These are phyloP conservation scores for Tylochromis polylepis DNA, from an alignment of 2,113 vertebrate species.

Conservation along the genomic window DNA sequence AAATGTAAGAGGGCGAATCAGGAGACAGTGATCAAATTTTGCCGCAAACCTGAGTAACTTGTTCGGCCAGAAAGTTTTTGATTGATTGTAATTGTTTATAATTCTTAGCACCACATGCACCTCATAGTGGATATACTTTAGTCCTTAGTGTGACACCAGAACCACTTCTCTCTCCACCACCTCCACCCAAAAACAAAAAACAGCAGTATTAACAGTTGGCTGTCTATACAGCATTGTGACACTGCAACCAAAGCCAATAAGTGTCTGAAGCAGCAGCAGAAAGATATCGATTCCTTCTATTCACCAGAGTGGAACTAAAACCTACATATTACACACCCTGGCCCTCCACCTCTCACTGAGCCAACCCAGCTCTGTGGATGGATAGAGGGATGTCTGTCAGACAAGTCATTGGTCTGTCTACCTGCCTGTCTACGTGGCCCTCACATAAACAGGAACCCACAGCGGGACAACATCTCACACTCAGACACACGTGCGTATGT, in stretches of 20 bases:
- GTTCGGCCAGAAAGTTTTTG: neutral
- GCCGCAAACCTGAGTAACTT: neutral
- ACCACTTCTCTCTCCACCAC: neutral
- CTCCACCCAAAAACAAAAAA: conserved; percentile 7
- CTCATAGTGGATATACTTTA: conserved; percentile 15
- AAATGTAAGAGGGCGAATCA: neutral
- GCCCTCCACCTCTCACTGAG: conserved; percentile 44
- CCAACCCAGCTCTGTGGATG: conserved; percentile 6
- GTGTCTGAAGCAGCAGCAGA: conserved; percentile 62
- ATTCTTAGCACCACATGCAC: neutral
- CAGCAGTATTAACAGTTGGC: conserved; percentile 61
- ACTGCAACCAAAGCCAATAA: conserved; percentile 67
- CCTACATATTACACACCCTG: conserved; percentile 65
- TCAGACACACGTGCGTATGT: neutral
- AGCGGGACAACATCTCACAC: neutral
- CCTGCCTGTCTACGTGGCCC: conserved; percentile 19
- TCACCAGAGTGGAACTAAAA: conserved; percentile 73
- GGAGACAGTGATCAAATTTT: neutral
- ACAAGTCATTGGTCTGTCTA: conserved; percentile 39
- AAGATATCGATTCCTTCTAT: conserved; percentile 65
- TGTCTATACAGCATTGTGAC: conserved; percentile 67
- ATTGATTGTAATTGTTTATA: neutral
- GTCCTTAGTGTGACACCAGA: conserved; percentile 28
- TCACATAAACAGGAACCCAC: conserved; percentile 18
- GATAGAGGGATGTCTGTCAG: conserved; percentile 24